phyloP scores from a whole-genome alignment of 2,797 vertebrate species.

The Halcyon chelicuti region DNA sequence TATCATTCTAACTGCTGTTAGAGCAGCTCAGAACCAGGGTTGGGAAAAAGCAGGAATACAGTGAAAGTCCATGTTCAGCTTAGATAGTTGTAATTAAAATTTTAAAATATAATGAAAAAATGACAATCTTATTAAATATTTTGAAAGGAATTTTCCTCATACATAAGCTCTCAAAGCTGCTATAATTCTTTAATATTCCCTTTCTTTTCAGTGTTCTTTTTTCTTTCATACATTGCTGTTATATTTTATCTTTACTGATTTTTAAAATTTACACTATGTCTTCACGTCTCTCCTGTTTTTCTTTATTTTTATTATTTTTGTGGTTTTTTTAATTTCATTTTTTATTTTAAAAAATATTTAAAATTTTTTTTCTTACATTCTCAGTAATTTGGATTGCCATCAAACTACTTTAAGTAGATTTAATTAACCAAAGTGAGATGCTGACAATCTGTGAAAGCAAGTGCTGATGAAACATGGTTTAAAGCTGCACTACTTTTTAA shows the following conservation, averaged over 20 bases:
- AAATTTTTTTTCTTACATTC: not conserved
- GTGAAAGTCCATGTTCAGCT: not conserved
- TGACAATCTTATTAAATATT: not conserved
- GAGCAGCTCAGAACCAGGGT: not conserved
- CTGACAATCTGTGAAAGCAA: not conserved
- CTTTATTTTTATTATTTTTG: not conserved
- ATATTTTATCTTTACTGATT: not conserved
- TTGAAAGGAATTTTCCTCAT: not conserved
- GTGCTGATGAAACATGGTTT: not conserved
- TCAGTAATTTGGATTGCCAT: not conserved
- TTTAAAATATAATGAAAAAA: not conserved
- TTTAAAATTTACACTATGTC: not conserved
- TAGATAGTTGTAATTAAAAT: not conserved
- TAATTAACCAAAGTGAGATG: not conserved
- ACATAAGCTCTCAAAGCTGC: not conserved
- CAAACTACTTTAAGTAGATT: not conserved
- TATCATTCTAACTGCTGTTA: not conserved
- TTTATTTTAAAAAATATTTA: not conserved
- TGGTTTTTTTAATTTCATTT: not conserved
- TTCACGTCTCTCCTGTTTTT: not conserved
- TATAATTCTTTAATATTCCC: not conserved
- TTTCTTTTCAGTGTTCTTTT: not conserved
- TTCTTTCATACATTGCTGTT: not conserved
- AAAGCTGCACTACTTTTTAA: not conserved
- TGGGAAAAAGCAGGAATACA: not conserved